Conservation (phyloP, 2,113 vertebrate genomes). For the Tachysurus fulvidraco region DNA sequence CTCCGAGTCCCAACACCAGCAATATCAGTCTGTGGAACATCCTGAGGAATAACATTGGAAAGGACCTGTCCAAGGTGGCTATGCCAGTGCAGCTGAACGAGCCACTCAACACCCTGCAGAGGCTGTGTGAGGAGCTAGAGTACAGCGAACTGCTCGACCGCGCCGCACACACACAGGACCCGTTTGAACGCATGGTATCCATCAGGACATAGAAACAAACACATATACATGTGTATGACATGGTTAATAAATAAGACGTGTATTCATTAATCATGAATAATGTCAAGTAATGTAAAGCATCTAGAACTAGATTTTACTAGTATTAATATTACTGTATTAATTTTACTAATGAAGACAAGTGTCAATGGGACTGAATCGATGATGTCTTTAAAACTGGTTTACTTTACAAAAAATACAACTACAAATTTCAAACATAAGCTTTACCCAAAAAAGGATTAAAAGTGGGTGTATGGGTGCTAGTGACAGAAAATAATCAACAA, state of each 20-base stretch:
- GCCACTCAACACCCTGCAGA: conserved; percentile 92
- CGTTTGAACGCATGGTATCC: conserved; percentile 89
- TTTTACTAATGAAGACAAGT: background rate
- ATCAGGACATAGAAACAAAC: conserved; percentile 11
- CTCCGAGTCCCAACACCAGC: conserved; percentile 82
- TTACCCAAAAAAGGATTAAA: background rate
- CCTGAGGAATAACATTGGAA: conserved; percentile 95
- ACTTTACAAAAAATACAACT: background rate
- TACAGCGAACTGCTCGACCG: conserved; percentile 92
- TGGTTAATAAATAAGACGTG: background rate
- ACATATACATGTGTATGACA: background rate
- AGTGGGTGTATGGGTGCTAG: background rate
- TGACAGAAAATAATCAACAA: background rate
- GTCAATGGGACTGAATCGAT: background rate
- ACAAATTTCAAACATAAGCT: background rate
- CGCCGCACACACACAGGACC: conserved; percentile 75
- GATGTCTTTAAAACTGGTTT: background rate
- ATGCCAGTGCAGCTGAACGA: conserved; percentile 97
- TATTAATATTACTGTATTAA: background rate
- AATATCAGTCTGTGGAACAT: conserved; percentile 96
- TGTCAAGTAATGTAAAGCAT: background rate
- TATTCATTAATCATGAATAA: background rate
- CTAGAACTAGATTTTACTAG: background rate
- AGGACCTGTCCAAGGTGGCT: conserved; percentile 95
- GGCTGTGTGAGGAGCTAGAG: conserved; percentile 95